Base-by-base conservation (phyloP, 1,140 invertebrate species). In the Drosophila saltans region DNA sequence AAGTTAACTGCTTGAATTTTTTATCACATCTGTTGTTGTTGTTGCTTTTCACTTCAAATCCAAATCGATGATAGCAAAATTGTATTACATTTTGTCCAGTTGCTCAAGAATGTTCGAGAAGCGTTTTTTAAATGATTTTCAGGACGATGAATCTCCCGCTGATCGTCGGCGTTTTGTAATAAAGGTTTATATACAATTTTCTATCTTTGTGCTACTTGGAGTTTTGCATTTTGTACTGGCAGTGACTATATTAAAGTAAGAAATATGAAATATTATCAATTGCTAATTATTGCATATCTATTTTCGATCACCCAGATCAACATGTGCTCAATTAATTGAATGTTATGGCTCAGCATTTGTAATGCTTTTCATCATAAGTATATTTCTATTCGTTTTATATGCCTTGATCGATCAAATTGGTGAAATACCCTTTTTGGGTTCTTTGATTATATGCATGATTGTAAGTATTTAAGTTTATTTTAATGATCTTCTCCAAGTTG, bases 91-190 rank as follows among this genome's bases (percentile, higher is more conserved):
- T 48, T 24, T n/a, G 45, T 52, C 21, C 9, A 52, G 6, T 52
- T 26, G 8, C 2, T 52, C 16, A 16, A 28, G 69, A 64, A 85
- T 85, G 81, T 85, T 85, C 41, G 61, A 81, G 28, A n/a, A 62
- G 8, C 39, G 43, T 10, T 9, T 64, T 1, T 11, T 10, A 4
- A 5, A 85, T 21, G 76, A 66, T 59, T 52, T 78, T 52, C 40
- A 36, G 5, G 1, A 26, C 2, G 1, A n/a, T 2, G 81, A 84
- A 21, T 61, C 40, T 2, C 28, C 55, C 0, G 24, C 40, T 5
- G 52, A 79, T 4, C 56, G 82, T 1, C 60, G 75, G 0, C 24
- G 39, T 0, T 76, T 71, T 21, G 64, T 75, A 2, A 39, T 26
- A 3, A 52, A 4, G 2, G 66, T 60, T n/a, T 76, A 70, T n/a